These are phyloP conservation scores for Dasyprocta punctata DNA, from an alignment of 2,113 vertebrate species.

Conservation along the genomic window DNA sequence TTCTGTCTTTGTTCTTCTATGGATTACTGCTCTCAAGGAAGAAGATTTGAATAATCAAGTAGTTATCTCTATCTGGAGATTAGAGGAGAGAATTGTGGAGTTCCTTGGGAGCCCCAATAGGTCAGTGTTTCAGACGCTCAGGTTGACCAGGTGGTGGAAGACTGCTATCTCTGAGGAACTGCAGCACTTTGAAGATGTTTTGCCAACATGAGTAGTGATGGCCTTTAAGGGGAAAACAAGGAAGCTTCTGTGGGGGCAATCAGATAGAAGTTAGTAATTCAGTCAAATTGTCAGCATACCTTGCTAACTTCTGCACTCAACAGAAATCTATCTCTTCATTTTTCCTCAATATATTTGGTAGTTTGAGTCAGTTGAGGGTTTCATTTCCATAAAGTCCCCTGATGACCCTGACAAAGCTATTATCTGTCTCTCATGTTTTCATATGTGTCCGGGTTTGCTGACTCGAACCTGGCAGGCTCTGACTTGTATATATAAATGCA, in stretches of 20 bases:
- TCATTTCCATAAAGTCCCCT: not conserved
- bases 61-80: not conserved
- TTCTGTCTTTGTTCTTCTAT: not conserved
- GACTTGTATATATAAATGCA: not conserved
- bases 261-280: not conserved
- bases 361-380: not conserved
- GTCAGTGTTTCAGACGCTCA: not conserved
- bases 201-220: not conserved
- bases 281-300: not conserved
- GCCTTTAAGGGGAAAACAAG: not conserved
- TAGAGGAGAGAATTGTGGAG: not conserved
- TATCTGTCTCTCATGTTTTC: not conserved
- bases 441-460: not conserved
- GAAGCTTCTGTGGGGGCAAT: not conserved
- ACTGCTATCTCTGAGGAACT: not conserved
- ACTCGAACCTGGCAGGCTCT: not conserved
- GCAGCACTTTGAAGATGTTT: not conserved
- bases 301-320: not conserved
- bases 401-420: not conserved
- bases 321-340: not conserved
- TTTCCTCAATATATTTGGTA: not conserved
- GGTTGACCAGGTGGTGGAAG: not conserved
- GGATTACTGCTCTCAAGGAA: not conserved
- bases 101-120: not conserved
- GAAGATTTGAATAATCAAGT: not conserved